Conservation (phyloP, 2,797 vertebrate species). For the Pteropus rufus region DNA sequence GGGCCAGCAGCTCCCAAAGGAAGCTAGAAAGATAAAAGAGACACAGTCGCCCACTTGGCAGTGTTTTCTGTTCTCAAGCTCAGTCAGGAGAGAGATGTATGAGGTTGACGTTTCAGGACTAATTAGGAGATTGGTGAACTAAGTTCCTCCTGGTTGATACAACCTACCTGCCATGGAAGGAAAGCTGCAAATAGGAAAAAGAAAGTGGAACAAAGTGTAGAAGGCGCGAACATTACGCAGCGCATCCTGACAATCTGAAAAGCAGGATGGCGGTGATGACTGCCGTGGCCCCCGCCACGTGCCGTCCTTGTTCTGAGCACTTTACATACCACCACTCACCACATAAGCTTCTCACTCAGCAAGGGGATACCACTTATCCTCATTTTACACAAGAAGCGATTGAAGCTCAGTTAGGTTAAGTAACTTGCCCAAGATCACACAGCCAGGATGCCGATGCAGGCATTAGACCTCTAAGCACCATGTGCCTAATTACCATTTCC, state of each 20-base stretch:
- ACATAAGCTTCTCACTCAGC: neutral
- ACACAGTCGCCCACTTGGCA: fast-evolving
- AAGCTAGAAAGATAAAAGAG: neutral
- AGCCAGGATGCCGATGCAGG: neutral
- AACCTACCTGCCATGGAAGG: neutral
- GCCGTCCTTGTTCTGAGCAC: neutral
- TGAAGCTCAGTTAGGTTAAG: neutral
- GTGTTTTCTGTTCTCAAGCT: neutral
- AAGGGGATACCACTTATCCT: neutral
- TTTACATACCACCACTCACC: neutral
- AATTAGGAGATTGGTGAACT: neutral
- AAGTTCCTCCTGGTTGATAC: neutral
- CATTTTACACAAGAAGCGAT: neutral
- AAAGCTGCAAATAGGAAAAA: neutral
- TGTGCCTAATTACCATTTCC: neutral
- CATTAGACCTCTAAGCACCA: neutral
- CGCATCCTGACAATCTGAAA: neutral
- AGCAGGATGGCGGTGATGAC: neutral
- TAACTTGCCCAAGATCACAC: neutral
- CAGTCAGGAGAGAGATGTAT: neutral
- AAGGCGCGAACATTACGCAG: neutral
- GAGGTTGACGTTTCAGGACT: neutral
- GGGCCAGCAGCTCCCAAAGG: neutral
- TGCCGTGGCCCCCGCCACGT: fast-evolving
- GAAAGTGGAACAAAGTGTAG: neutral